phyloP scores from a whole-genome alignment of 2,888 invertebrate genomes.

The Argyresthia goedartella region DNA sequence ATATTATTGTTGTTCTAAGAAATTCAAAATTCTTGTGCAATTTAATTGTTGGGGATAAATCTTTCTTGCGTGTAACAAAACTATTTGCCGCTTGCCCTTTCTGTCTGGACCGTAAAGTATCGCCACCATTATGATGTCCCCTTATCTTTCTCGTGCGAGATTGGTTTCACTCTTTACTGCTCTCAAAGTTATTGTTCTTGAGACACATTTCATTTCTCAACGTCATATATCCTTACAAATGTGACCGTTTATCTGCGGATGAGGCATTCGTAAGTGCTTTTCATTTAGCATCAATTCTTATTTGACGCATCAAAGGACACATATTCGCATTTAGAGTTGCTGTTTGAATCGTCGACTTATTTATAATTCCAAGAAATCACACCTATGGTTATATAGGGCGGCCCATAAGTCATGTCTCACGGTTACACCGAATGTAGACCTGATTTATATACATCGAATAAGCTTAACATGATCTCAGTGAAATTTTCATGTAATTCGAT shows the following conservation, averaged over 20 bases:
- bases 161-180: slow-evolving; percentile 55
- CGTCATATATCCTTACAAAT: slow-evolving; percentile 33
- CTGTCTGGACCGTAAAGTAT: not conserved
- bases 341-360: too few species aligned
- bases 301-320: not conserved
- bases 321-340: too few species aligned
- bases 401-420: too few species aligned
- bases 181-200: slow-evolving; percentile 58
- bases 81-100: slow-evolving; percentile 2
- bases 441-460: too few species aligned
- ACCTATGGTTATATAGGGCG: too few species aligned
- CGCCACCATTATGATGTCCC: not conserved
- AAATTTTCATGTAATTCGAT: too few species aligned
- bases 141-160: slow-evolving; percentile 29
- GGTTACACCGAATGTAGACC: too few species aligned
- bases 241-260: slow-evolving; percentile 26
- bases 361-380: too few species aligned
- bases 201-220: slow-evolving; percentile 58
- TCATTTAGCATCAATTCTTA: slow-evolving; percentile 34
- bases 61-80: slow-evolving; percentile 8
- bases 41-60: not conserved
- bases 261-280: slow-evolving; percentile 45
- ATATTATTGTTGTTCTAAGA: slow-evolving; percentile 14
- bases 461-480: too few species aligned
- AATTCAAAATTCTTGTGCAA: not conserved